Conservation (phyloP, 2,888 invertebrate genomes). For the Panzeria rudis region DNA sequence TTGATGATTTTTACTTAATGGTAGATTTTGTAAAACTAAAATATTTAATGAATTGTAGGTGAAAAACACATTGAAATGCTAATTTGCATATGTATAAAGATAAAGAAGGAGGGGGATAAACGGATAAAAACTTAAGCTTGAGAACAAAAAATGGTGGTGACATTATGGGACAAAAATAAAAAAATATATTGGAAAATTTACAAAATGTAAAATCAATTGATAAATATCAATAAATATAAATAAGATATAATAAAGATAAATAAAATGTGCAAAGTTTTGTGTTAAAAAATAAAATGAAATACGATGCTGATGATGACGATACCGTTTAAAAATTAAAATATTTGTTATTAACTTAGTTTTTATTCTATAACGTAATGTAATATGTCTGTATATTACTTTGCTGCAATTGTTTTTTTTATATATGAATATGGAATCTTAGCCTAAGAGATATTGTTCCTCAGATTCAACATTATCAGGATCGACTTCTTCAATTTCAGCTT, state of each 20-base stretch:
- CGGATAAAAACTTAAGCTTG: not conserved
- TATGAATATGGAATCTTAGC: constrained; percentile 50
- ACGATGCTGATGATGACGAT: not conserved
- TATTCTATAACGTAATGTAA: not conserved
- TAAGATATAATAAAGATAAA: constrained; percentile 30
- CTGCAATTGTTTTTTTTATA: constrained; percentile 1
- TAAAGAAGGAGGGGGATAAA: not conserved
- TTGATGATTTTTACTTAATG: constrained; percentile 54
- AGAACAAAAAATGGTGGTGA: not conserved
- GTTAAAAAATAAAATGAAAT: constrained; percentile 1
- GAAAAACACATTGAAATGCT: constrained; percentile 5
- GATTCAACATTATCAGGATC: constrained; percentile 71
- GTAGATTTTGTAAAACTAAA: constrained; percentile 53
- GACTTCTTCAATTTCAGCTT: constrained; percentile 69
- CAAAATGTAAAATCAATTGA: constrained; percentile 25
- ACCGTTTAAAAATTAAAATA: constrained; percentile 7
- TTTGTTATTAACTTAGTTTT: not conserved
- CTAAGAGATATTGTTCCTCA: constrained; percentile 74
- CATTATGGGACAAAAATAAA: not conserved
- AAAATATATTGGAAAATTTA: constrained; percentile 30
- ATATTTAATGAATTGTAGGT: constrained; percentile 21
- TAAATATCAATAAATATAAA: constrained; percentile 40
- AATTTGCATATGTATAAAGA: not conserved
- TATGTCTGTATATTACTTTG: not conserved
- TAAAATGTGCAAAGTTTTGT: constrained; percentile 4